Conservation (phyloP, 1,140 invertebrate species). For the Whitmania pigra region DNA sequence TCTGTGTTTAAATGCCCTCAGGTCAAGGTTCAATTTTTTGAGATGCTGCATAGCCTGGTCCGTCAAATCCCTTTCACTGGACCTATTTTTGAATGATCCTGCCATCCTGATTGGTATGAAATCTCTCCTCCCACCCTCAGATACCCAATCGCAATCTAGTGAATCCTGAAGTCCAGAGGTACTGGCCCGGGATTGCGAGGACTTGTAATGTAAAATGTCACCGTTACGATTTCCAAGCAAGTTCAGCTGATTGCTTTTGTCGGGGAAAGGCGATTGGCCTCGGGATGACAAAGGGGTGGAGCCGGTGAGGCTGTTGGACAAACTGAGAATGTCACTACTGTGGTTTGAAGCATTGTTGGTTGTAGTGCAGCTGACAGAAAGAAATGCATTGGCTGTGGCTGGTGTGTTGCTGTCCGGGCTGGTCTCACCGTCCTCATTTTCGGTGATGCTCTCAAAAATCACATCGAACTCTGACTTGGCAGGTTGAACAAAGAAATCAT, state of each 20-base stretch:
- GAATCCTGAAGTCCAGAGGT: no score
- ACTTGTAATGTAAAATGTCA: no score
- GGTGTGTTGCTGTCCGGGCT: not conserved
- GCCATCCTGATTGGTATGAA: not conserved
- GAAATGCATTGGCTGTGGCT: not conserved
- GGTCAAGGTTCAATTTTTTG: not conserved
- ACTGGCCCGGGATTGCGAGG: no score
- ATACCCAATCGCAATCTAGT: no score
- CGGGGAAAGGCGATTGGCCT: not conserved
- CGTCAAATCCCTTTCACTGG: not conserved
- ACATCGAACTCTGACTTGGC: not conserved
- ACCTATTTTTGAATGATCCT: not conserved
- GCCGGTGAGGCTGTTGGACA: not conserved
- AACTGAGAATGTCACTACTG: not conserved
- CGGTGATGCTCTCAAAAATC: not conserved
- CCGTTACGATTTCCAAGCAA: not conserved
- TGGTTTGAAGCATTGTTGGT: not conserved
- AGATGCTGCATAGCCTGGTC: slow-evolving; percentile 12
- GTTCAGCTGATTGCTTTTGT: not conserved
- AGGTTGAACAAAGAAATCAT: no score
- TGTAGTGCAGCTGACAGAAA: not conserved
- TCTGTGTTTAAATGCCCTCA: slow-evolving; percentile 13
- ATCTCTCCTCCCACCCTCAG: not conserved
- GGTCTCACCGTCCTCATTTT: not conserved
- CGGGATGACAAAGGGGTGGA: not conserved